Evolutionary conservation across 2,113 vertebrate genomes (phyloP).

Genomic region (Aythya baeri): DNA sequence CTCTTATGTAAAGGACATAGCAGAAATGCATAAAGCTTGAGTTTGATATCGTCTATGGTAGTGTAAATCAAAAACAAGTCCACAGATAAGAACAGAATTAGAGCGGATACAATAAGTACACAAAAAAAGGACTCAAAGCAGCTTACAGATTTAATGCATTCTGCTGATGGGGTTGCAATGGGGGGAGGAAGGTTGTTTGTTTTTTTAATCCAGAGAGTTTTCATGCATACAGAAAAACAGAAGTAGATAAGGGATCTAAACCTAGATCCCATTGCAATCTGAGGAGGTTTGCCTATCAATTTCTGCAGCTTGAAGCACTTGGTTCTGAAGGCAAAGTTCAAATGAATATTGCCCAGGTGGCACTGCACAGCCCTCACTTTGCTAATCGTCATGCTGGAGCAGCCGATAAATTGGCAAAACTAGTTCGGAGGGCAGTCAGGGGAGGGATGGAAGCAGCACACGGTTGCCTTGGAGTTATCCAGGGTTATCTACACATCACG

Average conservation of each 20-base stretch:
- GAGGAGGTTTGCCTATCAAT: background rate
- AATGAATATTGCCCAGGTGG: background rate
- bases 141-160: slow-evolving; percentile 1
- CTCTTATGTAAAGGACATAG: background rate
- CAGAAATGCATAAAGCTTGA: background rate
- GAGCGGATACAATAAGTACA: background rate
- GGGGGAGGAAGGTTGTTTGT: background rate
- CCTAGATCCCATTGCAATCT: background rate
- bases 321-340: background rate
- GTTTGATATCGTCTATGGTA: background rate
- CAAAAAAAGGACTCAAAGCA: slow-evolving; percentile 20
- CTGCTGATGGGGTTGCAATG: background rate
- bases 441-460: slow-evolving; percentile 1
- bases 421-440: background rate
- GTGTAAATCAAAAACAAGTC: background rate
- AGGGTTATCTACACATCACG: slow-evolving; percentile 57
- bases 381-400: background rate
- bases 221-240: background rate
- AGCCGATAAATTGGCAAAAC: slow-evolving; percentile 19
- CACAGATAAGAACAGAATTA: background rate
- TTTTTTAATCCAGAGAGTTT: slow-evolving; percentile 18
- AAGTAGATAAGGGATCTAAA: background rate
- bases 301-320: background rate
- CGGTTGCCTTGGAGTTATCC: slow-evolving; percentile 24
- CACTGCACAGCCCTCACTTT: background rate